Conservation (phyloP, 2,113 vertebrate genomes). For the Conger conger region DNA sequence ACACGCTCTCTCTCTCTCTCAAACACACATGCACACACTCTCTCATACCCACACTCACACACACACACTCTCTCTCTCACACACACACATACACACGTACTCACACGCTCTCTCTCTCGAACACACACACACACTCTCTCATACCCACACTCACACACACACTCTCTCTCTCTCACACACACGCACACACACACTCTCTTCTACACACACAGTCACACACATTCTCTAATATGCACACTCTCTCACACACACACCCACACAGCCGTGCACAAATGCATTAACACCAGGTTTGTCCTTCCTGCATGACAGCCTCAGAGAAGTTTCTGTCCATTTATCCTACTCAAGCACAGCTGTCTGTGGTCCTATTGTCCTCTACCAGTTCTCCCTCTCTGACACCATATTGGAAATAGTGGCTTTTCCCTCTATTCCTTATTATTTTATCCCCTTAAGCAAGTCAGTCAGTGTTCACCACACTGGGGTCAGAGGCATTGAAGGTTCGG, state of each 20-base stretch:
- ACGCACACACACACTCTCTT: background rate
- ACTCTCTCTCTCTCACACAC: background rate
- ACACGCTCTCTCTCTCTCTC: too few species aligned
- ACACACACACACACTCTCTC: background rate
- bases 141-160: too few species aligned
- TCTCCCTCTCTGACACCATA: background rate
- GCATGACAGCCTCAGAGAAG: background rate
- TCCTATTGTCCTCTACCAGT: background rate
- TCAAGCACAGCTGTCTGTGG: background rate
- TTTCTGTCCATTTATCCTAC: background rate
- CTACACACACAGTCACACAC: background rate
- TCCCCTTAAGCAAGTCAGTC: background rate
- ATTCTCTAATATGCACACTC: background rate
- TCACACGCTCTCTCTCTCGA: background rate
- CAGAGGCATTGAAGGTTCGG: background rate
- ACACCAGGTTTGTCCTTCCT: background rate
- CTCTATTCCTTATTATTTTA: background rate
- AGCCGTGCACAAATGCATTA: background rate
- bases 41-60: background rate
- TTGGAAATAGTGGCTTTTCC: background rate
- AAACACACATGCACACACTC: background rate
- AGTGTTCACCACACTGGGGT: background rate
- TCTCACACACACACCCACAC: background rate
- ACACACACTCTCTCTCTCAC: too few species aligned
- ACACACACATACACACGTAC: background rate